Evolutionary conservation across 2,113 vertebrate species (phyloP).

Genomic region (Nestor notabilis): DNA sequence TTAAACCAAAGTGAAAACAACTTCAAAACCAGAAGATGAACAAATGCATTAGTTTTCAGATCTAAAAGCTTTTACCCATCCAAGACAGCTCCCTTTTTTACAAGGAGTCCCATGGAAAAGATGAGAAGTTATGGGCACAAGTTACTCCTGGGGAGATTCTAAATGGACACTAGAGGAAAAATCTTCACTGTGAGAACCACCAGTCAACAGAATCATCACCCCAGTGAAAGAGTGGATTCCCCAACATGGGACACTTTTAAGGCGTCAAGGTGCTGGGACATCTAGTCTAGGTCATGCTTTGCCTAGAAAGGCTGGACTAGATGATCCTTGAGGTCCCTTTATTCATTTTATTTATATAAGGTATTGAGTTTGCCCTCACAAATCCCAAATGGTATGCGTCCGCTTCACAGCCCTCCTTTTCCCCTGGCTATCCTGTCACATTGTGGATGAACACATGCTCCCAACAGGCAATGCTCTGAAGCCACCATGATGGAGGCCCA

Average conservation of each 20-base stretch:
- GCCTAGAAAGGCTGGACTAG: background rate
- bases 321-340: background rate
- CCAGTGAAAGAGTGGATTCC: background rate
- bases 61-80: background rate
- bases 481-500: accelerated
- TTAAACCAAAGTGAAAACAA: background rate
- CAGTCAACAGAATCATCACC: background rate
- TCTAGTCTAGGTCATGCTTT: background rate
- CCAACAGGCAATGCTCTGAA: background rate
- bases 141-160: background rate
- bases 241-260: background rate
- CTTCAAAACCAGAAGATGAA: background rate
- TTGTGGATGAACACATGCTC: background rate
- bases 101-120: background rate
- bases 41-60: background rate
- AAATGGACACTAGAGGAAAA: background rate
- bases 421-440: background rate
- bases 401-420: background rate
- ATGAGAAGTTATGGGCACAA: background rate
- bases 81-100: background rate
- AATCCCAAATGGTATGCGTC: background rate
- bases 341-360: background rate
- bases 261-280: background rate
- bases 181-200: background rate
- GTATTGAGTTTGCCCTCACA: background rate